Conservation (phyloP, 2,888 invertebrate species). For the Erebia aethiops region DNA sequence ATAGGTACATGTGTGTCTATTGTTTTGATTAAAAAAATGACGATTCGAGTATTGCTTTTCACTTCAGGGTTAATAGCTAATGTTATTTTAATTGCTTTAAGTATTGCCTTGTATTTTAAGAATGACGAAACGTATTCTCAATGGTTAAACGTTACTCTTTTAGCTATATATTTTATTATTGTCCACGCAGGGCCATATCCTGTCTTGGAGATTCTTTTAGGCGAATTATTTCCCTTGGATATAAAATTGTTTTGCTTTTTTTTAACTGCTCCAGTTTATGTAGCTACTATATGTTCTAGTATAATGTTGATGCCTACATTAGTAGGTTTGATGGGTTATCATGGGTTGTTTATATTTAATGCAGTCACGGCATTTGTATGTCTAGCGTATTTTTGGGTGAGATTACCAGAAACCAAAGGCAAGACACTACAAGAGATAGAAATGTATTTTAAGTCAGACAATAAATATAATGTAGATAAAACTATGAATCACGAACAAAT, state of each 20-base stretch:
- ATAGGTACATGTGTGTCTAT: neutral
- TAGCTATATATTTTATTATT: neutral
- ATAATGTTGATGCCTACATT: neutral
- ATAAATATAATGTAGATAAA: constrained; percentile 26
- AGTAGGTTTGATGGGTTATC: constrained; percentile 18
- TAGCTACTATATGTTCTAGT: too few species aligned
- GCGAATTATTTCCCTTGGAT: constrained; percentile 2
- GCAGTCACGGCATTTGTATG: constrained; percentile 5
- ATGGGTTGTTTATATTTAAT: constrained; percentile 27
- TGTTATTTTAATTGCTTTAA: neutral
- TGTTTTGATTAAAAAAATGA: neutral
- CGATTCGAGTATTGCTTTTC: neutral
- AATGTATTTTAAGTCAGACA: constrained; percentile 42
- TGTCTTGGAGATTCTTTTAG: neutral
- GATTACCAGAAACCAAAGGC: constrained; percentile 28
- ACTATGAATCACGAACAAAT: constrained; percentile 17
- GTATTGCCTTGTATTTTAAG: neutral
- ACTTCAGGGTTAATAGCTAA: neutral
- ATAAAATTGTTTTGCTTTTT: neutral
- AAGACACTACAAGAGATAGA: constrained; percentile 46
- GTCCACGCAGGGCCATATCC: neutral
- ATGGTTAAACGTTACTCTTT: neutral
- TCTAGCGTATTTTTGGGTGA: constrained; percentile 21
- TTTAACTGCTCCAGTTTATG: neutral
- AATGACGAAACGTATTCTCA: neutral